phyloP scores from a whole-genome alignment of 2,113 vertebrate species.

The Tinamus guttatus region DNA sequence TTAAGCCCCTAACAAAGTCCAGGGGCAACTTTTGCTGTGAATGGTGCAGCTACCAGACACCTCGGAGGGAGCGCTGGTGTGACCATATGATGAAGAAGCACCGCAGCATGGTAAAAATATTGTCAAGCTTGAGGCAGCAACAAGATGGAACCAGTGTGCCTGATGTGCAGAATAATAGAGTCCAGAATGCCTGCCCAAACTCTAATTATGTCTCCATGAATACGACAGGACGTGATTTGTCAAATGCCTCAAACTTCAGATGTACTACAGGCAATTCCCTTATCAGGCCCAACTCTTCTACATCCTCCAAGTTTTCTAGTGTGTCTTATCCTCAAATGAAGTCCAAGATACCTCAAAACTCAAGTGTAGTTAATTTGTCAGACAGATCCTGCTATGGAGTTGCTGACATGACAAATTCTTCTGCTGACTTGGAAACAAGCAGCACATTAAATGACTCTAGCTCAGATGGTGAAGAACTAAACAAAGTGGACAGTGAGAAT shows the following conservation, averaged over 20 bases:
- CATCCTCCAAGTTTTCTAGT: slow-evolving; percentile 81
- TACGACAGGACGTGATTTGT: slow-evolving; percentile 79
- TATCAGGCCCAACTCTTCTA: slow-evolving; percentile 79
- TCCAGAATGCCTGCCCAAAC: slow-evolving; percentile 82
- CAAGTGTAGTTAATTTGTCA: slow-evolving; percentile 88
- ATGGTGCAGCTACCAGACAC: slow-evolving; percentile 96
- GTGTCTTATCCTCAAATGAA: slow-evolving; percentile 89
- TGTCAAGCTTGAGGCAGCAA: slow-evolving; percentile 85
- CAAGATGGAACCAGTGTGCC: slow-evolving; percentile 80
- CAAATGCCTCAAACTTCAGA: slow-evolving; percentile 74
- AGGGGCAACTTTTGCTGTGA: slow-evolving; percentile 94
- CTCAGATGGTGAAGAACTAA: slow-evolving; percentile 90
- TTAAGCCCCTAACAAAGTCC: slow-evolving; percentile 85
- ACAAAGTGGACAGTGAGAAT: slow-evolving; percentile 90
- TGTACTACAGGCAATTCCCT: slow-evolving; percentile 78
- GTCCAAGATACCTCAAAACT: slow-evolving; percentile 87
- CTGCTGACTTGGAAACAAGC: slow-evolving; percentile 85
- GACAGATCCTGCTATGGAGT: slow-evolving; percentile 86
- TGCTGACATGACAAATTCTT: slow-evolving; percentile 85
- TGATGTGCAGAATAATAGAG: slow-evolving; percentile 82
- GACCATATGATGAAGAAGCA: slow-evolving; percentile 97
- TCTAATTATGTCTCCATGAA: slow-evolving; percentile 82
- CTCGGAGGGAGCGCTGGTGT: slow-evolving; percentile 91
- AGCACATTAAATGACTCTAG: slow-evolving; percentile 91
- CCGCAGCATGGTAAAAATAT: slow-evolving; percentile 94